phyloP scores from a whole-genome alignment of 2,113 vertebrate genomes.

The Lycocorax pyrrhopterus region DNA sequence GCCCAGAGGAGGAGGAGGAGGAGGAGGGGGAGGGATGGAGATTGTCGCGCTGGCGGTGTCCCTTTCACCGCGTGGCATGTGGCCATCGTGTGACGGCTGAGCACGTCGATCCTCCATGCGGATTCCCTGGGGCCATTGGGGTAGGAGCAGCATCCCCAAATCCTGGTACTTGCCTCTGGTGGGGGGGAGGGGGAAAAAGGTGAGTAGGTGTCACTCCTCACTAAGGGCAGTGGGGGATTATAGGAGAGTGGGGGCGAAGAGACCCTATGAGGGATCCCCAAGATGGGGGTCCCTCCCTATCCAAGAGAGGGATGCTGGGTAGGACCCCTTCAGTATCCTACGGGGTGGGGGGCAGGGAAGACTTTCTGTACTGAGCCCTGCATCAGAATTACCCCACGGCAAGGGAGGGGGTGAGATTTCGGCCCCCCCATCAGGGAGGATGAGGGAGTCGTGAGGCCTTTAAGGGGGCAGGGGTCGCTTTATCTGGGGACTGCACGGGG shows the following conservation, averaged over 20 bases:
- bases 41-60: not conserved
- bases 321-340: not conserved
- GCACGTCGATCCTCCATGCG: not conserved
- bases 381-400: not conserved
- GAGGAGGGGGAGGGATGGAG: not conserved
- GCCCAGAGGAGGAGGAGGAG: not conserved
- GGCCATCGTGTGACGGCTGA: not conserved
- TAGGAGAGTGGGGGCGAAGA: not conserved
- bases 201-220: not conserved
- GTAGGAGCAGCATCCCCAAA: not conserved
- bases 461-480: not conserved
- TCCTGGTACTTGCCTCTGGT: too few species aligned
- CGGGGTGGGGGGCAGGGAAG: not conserved
- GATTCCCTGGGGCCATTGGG: not conserved
- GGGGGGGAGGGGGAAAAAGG: accelerated
- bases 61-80: not conserved
- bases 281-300: not conserved
- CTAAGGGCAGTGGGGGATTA: too few species aligned
- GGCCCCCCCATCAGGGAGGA: not conserved
- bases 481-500: not conserved
- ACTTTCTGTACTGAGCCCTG: too few species aligned
- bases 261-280: not conserved
- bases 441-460: not conserved
- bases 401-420: not conserved
- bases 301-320: not conserved